Evolutionary conservation across 2,113 vertebrate species (phyloP).

Genomic region (Benitochromis conjunctus): DNA sequence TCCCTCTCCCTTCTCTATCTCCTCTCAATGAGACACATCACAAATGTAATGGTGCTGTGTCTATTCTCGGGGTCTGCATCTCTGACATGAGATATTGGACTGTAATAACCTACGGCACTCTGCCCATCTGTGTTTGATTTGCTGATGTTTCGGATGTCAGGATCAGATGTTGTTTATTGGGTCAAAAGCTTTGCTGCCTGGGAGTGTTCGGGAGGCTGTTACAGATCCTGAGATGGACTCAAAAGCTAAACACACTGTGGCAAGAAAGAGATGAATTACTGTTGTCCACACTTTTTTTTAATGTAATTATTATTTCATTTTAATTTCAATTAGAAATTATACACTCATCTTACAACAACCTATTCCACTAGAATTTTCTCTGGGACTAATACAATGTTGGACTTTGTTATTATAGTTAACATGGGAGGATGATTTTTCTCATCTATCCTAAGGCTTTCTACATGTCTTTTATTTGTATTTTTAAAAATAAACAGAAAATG

Average conservation of each 20-base stretch:
- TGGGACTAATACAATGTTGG: not conserved
- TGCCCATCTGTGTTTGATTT: not conserved
- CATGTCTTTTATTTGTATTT: not conserved
- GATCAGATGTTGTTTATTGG: not conserved
- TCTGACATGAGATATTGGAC: not conserved
- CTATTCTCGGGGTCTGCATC: not conserved
- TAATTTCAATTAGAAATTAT: not conserved
- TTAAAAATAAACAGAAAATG: not conserved
- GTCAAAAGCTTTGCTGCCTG: not conserved
- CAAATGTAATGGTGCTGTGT: not conserved
- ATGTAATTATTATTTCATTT: not conserved
- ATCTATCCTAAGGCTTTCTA: not conserved
- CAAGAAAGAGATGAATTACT: not conserved
- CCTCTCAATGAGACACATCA: not conserved
- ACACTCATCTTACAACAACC: not conserved
- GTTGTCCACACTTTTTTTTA: not conserved
- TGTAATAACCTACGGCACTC: not conserved
- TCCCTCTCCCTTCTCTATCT: not conserved
- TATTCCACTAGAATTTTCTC: not conserved
- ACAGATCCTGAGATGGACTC: not conserved
- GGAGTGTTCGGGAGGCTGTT: not conserved
- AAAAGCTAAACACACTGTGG: not conserved
- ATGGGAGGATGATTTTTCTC: not conserved
- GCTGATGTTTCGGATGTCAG: not conserved
- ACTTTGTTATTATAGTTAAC: not conserved